phyloP scores from a whole-genome alignment of 92 coral and sea anemone species.

The Blastomussa wellsi region DNA sequence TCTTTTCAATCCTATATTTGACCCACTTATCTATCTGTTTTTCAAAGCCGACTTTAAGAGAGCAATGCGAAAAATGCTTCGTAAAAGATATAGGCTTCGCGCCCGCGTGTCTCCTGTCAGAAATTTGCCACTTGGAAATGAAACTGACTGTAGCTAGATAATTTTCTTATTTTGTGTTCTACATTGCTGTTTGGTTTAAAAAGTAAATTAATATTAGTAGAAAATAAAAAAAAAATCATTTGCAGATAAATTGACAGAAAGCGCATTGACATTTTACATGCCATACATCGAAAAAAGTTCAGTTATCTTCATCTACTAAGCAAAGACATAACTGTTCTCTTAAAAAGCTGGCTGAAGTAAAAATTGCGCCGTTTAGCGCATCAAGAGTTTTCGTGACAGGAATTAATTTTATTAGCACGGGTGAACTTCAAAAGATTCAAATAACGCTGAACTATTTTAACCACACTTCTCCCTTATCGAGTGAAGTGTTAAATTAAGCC shows the following conservation, averaged over 20 bases:
- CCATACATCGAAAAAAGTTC: background rate
- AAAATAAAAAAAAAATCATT: background rate
- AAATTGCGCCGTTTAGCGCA: background rate
- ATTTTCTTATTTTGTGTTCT: background rate
- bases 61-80: conserved; percentile 29
- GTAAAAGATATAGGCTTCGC: conserved; percentile 2
- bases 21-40: conserved; percentile 41
- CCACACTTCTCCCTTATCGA: background rate
- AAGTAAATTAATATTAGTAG: background rate
- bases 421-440: background rate
- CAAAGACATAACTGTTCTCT: background rate
- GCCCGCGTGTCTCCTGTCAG: conserved; percentile 11
- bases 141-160: background rate
- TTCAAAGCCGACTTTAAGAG: conserved; percentile 43
- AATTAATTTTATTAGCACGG: background rate
- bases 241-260: background rate
- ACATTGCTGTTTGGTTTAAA: background rate
- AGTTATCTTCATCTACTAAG: background rate
- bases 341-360: background rate
- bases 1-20: conserved; percentile 31
- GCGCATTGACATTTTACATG: background rate
- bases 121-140: background rate
- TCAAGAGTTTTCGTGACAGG: conserved; percentile 5
- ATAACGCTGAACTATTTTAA: background rate
- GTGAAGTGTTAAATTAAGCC: background rate